Base-by-base conservation (phyloP, 92 coral and sea anemone genomes). In the Paramuricea clavata region DNA sequence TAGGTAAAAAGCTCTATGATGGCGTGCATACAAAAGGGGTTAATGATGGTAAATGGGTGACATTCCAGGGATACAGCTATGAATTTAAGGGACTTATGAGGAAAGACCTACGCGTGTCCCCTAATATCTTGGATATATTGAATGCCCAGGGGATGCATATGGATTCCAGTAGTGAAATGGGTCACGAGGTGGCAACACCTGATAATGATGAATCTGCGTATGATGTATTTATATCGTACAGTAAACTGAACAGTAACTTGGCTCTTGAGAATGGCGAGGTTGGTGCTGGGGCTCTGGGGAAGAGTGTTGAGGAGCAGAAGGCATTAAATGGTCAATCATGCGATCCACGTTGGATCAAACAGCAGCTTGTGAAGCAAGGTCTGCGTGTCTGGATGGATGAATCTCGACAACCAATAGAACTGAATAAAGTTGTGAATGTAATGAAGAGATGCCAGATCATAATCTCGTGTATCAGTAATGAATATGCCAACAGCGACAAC, bases 41-140 rank as follows among this genome's bases (percentile, higher is more conserved):
- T n/a, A 86, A 47, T 15, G 98, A 95, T 34, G 92, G 92, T 56
- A 95, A 95, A 65, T 95, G 98, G 98, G 94, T 95, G 28, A 95
- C 98, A 0, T 95, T 60, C 62, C 31, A 56, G 69, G 98, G 88
- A 0, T 95, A 91, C 74, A 85, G 69, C 3, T 88, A 68, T 11
- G 60, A 77, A 33, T 95, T 95, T 36, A 5, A 10, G 42, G 91
- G 84, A 19, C 76, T 95, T n/a, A 80, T 44, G 8, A 76, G 88
- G 39, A 64, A 90, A 1, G 92, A 95, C 80, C 81, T 95, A 13
- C 92, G 98, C 34, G 91, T 95, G 61, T 94, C 98, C 0, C 98
- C 98, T 56, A 95, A 95, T 42, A 94, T 95, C 54, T 77, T 93
- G 70, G 98, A 95, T 69, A 85, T 95, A 31, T 76, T 95, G 65